These are phyloP conservation scores for Dryocosmus kuriphilus DNA, from an alignment of 2,888 invertebrate species.

Conservation along the genomic window DNA sequence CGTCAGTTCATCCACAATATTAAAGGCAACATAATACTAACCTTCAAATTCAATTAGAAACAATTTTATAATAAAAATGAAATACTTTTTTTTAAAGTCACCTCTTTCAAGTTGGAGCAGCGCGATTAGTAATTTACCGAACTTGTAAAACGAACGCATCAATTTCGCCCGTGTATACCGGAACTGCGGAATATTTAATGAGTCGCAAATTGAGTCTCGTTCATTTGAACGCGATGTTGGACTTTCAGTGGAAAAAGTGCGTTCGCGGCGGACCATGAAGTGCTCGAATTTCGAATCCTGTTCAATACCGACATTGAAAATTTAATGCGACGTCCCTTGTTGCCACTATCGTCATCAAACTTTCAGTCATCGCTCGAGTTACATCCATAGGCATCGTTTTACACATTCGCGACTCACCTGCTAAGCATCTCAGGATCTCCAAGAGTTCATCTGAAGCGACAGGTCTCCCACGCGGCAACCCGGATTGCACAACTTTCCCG, in stretches of 20 bases:
- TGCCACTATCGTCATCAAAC: slow-evolving; percentile 4
- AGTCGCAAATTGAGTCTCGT: slow-evolving; percentile 24
- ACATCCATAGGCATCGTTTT: slow-evolving; percentile 30
- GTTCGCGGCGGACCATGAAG: slow-evolving; percentile 10
- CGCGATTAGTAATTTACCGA: slow-evolving; percentile 2
- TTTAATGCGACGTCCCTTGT: not conserved
- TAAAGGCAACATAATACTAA: too few relatives aligned
- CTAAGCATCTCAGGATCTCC: slow-evolving; percentile 13
- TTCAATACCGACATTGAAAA: slow-evolving; percentile 12
- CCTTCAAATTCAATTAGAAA: too few relatives aligned
- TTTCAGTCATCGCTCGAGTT: slow-evolving; percentile 16
- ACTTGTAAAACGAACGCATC: slow-evolving; percentile 19
- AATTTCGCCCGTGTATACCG: slow-evolving; percentile 12
- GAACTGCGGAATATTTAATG: slow-evolving; percentile 30
- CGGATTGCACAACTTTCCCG: slow-evolving; percentile 23
- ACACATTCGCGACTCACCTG: slow-evolving; percentile 38
- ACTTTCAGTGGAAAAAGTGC: slow-evolving; percentile 24
- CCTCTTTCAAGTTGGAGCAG: not conserved
- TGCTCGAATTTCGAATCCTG: slow-evolving; percentile 2
- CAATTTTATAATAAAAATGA: not conserved
- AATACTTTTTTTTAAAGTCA: not conserved
- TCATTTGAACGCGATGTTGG: slow-evolving; percentile 16
- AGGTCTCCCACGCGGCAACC: slow-evolving; percentile 41
- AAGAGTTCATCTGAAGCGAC: slow-evolving; percentile 33
- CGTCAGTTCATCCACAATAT: too few relatives aligned